Conservation (phyloP, 2,113 vertebrate species). For the Tyrannus savana region DNA sequence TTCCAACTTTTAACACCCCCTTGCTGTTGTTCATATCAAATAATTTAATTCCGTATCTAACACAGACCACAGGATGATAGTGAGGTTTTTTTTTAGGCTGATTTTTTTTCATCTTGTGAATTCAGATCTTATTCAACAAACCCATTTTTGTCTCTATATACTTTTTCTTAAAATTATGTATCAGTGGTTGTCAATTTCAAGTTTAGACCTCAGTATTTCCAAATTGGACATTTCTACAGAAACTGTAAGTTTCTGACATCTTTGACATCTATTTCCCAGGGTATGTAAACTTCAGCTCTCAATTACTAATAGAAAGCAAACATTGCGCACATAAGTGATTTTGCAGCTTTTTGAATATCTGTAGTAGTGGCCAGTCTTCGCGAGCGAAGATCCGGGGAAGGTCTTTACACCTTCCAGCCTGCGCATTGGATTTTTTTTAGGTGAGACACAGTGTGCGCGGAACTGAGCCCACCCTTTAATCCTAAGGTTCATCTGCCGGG, state of each 20-base stretch:
- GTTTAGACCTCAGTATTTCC: background rate
- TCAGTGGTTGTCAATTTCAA: background rate
- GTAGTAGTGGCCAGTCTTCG: too few relatives aligned
- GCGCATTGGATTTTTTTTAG: too few relatives aligned
- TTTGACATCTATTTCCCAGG: background rate
- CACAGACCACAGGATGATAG: background rate
- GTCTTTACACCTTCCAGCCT: too few relatives aligned
- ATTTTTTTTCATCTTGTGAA: background rate
- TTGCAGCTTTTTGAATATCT: background rate
- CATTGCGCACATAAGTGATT: background rate
- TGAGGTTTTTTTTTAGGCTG: accelerated
- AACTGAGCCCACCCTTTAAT: too few relatives aligned
- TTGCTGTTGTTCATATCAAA: background rate
- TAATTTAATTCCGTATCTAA: background rate
- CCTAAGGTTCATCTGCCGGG: too few relatives aligned
- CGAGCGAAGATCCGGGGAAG: too few relatives aligned
- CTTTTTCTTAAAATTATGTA: background rate
- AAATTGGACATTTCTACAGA: background rate
- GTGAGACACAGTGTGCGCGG: too few relatives aligned
- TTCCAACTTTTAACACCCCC: background rate
- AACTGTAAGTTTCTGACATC: background rate
- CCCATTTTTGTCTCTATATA: background rate
- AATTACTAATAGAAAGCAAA: background rate
- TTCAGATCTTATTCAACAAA: background rate
- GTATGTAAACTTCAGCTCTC: background rate